Evolutionary conservation across 2,888 invertebrate genomes (phyloP).

Genomic region (Fragum whitleyi): DNA sequence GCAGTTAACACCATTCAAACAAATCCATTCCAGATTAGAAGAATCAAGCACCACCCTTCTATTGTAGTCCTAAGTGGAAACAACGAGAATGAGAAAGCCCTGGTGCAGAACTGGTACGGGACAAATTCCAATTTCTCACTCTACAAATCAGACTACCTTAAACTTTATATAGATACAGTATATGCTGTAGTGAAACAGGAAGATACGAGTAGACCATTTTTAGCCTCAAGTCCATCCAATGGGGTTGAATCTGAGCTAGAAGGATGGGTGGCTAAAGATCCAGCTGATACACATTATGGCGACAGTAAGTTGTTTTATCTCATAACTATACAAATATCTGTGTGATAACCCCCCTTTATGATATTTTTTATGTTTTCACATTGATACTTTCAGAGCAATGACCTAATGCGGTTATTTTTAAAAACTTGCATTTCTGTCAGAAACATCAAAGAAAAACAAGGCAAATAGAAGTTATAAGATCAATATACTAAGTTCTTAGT

Average conservation of each 20-base stretch:
- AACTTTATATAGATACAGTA: conserved; percentile 87
- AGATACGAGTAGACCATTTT: conserved; percentile 88
- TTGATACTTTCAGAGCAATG: no score
- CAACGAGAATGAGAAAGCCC: conserved; percentile 97
- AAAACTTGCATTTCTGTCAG: no score
- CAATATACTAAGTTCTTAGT: no score
- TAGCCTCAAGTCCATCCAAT: conserved; percentile 94
- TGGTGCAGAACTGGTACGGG: conserved; percentile 91
- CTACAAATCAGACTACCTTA: conserved; percentile 90
- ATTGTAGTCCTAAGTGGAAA: conserved; percentile 96
- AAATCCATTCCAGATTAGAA: conserved; percentile 85
- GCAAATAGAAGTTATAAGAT: no score
- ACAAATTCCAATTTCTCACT: conserved; percentile 89
- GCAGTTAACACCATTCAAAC: no score
- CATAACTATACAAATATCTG: no score
- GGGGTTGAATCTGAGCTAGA: conserved; percentile 86
- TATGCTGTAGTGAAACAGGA: conserved; percentile 67
- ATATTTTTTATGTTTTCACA: no score
- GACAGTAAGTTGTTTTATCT: conserved; percentile 87
- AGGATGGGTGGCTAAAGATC: conserved; percentile 92
- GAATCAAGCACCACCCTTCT: conserved; percentile 94
- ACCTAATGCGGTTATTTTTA: no score
- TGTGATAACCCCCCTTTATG: no score
- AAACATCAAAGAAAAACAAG: no score
- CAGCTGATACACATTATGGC: conserved; percentile 92